phyloP scores from a whole-genome alignment of 2,113 vertebrate genomes.

The Chelonoidis abingdonii region DNA sequence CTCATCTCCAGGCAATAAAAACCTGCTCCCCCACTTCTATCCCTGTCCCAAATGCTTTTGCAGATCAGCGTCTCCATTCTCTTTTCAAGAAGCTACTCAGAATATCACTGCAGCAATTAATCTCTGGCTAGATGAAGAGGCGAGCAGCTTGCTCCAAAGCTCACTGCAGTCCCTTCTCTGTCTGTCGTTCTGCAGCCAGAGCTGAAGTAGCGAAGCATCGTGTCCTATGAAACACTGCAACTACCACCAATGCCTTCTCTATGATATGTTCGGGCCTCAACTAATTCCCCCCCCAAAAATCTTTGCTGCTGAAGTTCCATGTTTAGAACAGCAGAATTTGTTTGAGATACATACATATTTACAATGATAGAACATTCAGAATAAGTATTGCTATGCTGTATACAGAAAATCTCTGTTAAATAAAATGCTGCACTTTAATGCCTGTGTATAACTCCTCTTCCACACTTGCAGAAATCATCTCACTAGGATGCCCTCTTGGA shows the following conservation, averaged over 20 bases:
- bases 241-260: neutral
- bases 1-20: neutral
- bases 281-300: neutral
- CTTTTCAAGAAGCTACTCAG: slow-evolving; percentile 29
- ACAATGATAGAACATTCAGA: slow-evolving; percentile 22
- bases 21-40: neutral
- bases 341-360: neutral
- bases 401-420: slow-evolving; percentile 18
- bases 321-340: neutral
- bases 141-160: neutral
- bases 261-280: neutral
- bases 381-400: neutral
- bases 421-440: neutral
- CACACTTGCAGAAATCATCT: slow-evolving; percentile 37
- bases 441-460: slow-evolving; percentile 27
- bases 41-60: neutral
- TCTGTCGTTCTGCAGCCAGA: accelerated
- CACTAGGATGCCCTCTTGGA: slow-evolving; percentile 44
- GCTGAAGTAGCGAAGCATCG: neutral
- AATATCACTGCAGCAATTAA: slow-evolving; percentile 64
- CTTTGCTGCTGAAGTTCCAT: neutral
- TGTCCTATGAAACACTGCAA: neutral
- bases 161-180: slow-evolving; percentile 25
- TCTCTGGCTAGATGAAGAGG: slow-evolving; percentile 49
- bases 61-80: slow-evolving; percentile 10